Percentiles rank a stretch among this genome's conserved stretches.
Conservation (phyloP, 2,888 invertebrate species). For the Spisula subtruncata region DNA sequence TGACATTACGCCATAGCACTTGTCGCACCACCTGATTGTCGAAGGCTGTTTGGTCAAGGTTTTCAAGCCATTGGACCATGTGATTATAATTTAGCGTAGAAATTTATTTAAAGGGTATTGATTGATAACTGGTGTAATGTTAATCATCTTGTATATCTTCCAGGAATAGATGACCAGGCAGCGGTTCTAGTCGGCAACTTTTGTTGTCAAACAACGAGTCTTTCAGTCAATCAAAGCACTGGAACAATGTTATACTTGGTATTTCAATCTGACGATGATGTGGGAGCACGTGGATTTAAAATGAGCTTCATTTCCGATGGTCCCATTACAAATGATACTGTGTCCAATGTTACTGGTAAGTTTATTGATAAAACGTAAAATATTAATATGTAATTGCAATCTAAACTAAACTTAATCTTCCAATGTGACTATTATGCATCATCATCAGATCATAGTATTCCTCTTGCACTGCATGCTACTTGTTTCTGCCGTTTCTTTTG, state of each 20-base stretch:
- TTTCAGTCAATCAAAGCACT: slow-evolving; percentile 3
- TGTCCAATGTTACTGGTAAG: neutral
- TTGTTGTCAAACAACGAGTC: neutral
- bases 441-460: too few species aligned
- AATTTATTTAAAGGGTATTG: too few species aligned
- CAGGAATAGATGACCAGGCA: neutral
- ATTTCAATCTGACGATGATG: neutral
- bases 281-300: neutral
- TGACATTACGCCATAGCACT: too few species aligned
- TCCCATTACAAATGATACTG: neutral
- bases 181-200: neutral
- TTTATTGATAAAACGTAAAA: neutral
- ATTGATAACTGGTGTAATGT: too few species aligned
- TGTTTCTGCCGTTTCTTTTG: too few species aligned
- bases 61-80: too few species aligned
- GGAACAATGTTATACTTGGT: neutral
- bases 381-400: neutral
- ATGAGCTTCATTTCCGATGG: slow-evolving; percentile 1
- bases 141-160: neutral
- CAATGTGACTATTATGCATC: too few species aligned
- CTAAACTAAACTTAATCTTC: too few species aligned
- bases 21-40: too few species aligned
- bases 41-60: too few species aligned
- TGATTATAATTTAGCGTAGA: too few species aligned
- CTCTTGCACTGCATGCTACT: too few species aligned